Evolutionary conservation across 2,888 invertebrate species (phyloP), one percentile per base, ranked within the genome.

Genomic region (Parnassius apollo): DNA sequence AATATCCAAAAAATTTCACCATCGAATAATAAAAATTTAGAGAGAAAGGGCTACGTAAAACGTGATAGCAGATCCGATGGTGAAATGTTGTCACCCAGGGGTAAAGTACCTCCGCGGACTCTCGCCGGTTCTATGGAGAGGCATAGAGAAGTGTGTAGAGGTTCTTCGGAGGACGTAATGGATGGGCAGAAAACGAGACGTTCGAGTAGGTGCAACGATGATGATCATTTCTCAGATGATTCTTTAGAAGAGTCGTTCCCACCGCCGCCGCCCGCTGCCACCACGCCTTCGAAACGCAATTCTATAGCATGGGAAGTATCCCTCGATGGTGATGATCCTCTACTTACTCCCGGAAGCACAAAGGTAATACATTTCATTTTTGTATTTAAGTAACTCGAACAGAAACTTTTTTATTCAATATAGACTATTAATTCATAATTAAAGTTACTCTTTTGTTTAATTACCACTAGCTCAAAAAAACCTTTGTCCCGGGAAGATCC

Each of bases 241-340:
- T 97, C 96, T 18, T 85, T 96, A 68, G 96, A 97, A 83, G 96
- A 96, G 78, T 92, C 94, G 75, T 92, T 95, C 70, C 95, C 95
- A 50, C 95, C 95, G 53, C 95, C 93, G 67, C 92, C 93, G 71
- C 93, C 93, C 48, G 85, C 90, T 63, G 85, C 82, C 71, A 83
- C 84, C 65, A 93, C 93, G 68, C 93, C 93, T 72, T 94, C 94
- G 78, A 96, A 96, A 89, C 93, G 96, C 75, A 95, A 95, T 79
- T 96, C 96, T 80, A 96, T 96, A 72, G 96, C 96, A 68, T 96
- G 97, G 96, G 96, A 97, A 92, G 96, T 97, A 68, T 95, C 96
- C 67, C 93, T 97, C 74, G 95, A 95, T 80, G 94, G 94, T 80
- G 92, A 93, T 76, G 94, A 95, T 80, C 94, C 94, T 64, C 91